Percentiles rank a stretch among this genome's conserved stretches.
Evolutionary conservation across 2,113 vertebrate genomes (phyloP).

Genomic region (Actenoides lindsayi): DNA sequence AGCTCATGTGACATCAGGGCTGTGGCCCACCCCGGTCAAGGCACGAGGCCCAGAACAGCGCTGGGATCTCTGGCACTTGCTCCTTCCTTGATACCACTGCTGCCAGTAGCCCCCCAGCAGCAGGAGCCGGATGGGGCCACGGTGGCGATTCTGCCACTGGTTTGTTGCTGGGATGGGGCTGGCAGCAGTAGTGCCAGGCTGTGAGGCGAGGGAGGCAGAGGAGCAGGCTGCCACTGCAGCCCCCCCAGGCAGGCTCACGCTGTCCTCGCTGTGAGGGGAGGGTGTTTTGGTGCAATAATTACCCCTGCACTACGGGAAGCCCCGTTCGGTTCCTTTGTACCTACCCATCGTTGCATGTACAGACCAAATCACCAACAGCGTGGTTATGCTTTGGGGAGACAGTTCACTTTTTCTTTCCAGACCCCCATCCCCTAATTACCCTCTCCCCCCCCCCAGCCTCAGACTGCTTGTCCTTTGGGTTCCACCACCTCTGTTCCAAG

Average conservation of each 20-base stretch:
- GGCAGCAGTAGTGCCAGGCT: not conserved
- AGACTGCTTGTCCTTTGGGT: not conserved
- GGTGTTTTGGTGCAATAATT: constrained; percentile 61
- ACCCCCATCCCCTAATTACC: not conserved
- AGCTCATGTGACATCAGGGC: not conserved
- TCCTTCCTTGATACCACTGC: not conserved
- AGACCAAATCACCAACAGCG: constrained; percentile 21
- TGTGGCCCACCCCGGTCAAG: not conserved
- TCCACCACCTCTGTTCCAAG: constrained; percentile 31
- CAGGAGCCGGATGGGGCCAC: fast-evolving
- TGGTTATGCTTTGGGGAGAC: constrained; percentile 38
- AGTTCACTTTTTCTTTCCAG: constrained; percentile 41
- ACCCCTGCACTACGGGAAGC: constrained; percentile 42
- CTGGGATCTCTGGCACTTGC: not conserved
- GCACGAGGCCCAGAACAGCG: not conserved
- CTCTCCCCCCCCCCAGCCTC: not conserved
- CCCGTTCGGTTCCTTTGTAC: constrained; percentile 28
- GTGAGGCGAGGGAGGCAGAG: fast-evolving
- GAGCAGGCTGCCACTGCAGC: not conserved
- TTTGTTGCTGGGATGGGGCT: not conserved
- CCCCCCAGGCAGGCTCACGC: not conserved
- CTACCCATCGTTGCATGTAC: constrained; percentile 53
- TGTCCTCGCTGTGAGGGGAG: constrained; percentile 20
- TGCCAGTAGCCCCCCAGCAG: not conserved
- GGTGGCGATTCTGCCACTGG: not conserved